Evolutionary conservation across 2,113 vertebrate species (phyloP).

Genomic region (Pluvialis apricaria): DNA sequence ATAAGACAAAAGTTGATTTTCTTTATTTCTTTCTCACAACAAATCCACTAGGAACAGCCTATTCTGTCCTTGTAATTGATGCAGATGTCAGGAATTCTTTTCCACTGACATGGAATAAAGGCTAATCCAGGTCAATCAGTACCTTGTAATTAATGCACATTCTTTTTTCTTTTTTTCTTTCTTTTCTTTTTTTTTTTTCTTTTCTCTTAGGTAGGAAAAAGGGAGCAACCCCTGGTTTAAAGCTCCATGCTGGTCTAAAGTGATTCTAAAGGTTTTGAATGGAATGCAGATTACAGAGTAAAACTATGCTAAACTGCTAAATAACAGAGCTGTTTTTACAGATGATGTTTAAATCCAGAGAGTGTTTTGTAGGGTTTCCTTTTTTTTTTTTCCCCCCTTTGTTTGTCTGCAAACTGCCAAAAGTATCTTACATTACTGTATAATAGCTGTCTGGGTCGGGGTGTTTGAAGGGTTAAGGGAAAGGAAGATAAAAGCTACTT

Average conservation of each 20-base stretch:
- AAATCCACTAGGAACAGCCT: constrained; percentile 21
- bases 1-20: constrained; percentile 11
- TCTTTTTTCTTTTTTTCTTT: not conserved
- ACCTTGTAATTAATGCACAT: constrained; percentile 63
- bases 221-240: not conserved
- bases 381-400: no score
- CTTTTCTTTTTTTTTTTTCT: no score
- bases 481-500: constrained; percentile 3
- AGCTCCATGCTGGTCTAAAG: not conserved
- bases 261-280: not conserved
- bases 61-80: constrained; percentile 46
- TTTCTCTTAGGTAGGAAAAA: not conserved
- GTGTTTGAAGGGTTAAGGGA: constrained; percentile 27
- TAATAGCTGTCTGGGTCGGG: not conserved
- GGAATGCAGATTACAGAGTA: constrained; percentile 2
- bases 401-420: no score
- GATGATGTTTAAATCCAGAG: not conserved
- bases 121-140: constrained; percentile 65
- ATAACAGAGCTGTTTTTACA: not conserved
- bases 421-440: not conserved
- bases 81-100: constrained; percentile 69
- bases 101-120: constrained; percentile 50
- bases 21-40: constrained; percentile 17
- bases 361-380: not conserved
- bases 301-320: constrained; percentile 31